Percentiles rank a stretch among this genome's conserved stretches.
Evolutionary conservation across 2,888 invertebrate species (phyloP).

Genomic region (Leptopterna dolabrata): DNA sequence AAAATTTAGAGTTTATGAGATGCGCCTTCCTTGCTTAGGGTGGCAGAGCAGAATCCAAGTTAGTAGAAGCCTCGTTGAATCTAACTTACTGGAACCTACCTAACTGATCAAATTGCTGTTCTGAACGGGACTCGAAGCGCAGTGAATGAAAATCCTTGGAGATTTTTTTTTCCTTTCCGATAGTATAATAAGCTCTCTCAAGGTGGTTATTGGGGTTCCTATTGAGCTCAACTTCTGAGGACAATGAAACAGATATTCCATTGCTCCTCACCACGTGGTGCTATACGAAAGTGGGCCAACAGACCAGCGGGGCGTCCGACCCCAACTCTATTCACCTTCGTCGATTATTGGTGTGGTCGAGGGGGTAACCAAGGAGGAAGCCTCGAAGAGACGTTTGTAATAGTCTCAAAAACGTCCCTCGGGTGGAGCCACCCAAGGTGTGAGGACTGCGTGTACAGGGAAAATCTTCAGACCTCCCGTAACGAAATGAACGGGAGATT

Average conservation of each 20-base stretch:
- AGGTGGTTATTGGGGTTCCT: background rate
- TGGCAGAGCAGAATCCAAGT: too few relatives aligned
- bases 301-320: constrained; percentile 42
- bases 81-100: too few relatives aligned
- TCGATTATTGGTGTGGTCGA: constrained; percentile 14
- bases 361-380: background rate
- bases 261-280: constrained; percentile 25
- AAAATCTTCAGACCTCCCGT: constrained; percentile 9
- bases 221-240: background rate
- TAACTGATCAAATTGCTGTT: background rate
- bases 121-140: background rate
- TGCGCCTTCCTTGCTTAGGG: too few relatives aligned
- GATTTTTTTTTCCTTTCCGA: background rate
- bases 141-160: background rate
- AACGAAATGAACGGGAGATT: constrained; percentile 9
- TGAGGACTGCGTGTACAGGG: background rate
- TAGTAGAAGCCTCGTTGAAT: too few relatives aligned
- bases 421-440: constrained; percentile 15
- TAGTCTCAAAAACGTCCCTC: background rate
- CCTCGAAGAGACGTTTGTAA: background rate
- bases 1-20: too few relatives aligned
- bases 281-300: constrained; percentile 49
- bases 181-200: background rate
- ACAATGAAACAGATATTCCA: background rate
- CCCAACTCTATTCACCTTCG: background rate